A percentile compares a stretch with the other conserved stretches of the same genome.
Evolutionary conservation across 2,888 invertebrate species (phyloP).

Genomic region (Plagodis pulveraria): DNA sequence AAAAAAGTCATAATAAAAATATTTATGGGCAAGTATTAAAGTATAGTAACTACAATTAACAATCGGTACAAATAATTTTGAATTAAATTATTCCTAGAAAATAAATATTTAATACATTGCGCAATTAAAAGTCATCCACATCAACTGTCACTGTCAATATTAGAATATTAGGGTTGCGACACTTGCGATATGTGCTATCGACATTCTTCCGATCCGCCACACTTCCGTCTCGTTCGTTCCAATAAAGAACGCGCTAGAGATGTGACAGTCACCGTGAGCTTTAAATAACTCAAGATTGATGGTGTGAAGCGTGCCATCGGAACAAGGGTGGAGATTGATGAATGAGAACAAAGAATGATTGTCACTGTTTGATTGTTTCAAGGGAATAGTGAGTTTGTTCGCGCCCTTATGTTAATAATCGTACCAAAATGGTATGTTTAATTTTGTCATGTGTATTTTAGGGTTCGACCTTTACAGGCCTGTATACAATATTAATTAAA

Average conservation of each 20-base stretch:
- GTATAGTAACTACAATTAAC: too few relatives aligned
- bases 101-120: too few relatives aligned
- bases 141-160: slow-evolving; percentile 24
- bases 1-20: too few relatives aligned
- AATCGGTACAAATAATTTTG: too few relatives aligned
- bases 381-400: slow-evolving; percentile 18
- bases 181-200: slow-evolving; percentile 17
- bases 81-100: too few relatives aligned
- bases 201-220: slow-evolving; percentile 45
- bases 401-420: slow-evolving; percentile 2
- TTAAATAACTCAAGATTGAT: slow-evolving; percentile 68
- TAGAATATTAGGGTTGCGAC: slow-evolving; percentile 27
- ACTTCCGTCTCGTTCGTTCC: slow-evolving; percentile 42
- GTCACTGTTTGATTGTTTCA: slow-evolving; percentile 46
- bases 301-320: slow-evolving; percentile 60
- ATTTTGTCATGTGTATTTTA: too few relatives aligned
- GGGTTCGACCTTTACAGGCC: too few relatives aligned
- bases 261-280: slow-evolving; percentile 46
- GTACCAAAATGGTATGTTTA: too few relatives aligned
- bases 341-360: slow-evolving; percentile 48
- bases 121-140: slow-evolving; percentile 12
- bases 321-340: slow-evolving; percentile 71
- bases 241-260: slow-evolving; percentile 45
- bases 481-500: too few relatives aligned
- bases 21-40: too few relatives aligned